Base-by-base conservation (phyloP, 2,113 vertebrate species). In the Petaurus breviceps region DNA sequence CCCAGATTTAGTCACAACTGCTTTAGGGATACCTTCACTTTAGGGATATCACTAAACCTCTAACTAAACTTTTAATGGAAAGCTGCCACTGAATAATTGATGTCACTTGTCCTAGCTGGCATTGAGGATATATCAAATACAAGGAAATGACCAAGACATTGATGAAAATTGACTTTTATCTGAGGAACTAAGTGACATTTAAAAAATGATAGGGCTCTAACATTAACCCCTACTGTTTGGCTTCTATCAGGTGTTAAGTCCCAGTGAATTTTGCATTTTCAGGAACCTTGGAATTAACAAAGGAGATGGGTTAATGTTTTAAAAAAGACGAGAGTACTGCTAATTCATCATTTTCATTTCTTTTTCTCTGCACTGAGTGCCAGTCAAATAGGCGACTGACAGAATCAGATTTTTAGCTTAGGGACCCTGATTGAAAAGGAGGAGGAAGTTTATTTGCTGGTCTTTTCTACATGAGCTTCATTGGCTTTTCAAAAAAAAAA, bases 121-220 rank as follows among this genome's bases (percentile, higher is more conserved):
- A 98, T 92, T 90, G 92, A 97, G 97, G 96, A 98, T 97, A 97
- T 97, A 98, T 97, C 96, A 93, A 96, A 96, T 97, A 94, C n/a
- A 91, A 98, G 97, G 98, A 98, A 97, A 98, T 97, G 97, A 97
- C 97, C 91, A 97, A 97, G 97, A 98, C 96, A 96, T 94, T 97
- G 97, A 98, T 98, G 97, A 98, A 97, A 97, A 98, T 96, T 96
- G 96, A 98, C 97, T 98, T 96, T 98, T 97, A 97, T 96, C 95
- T 1, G 89, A 97, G 97, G 96, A 98, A 98, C 95, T 96, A 97
- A 97, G 96, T 97, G 97, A 97, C 98, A 97, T 96, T 51, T 96
- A 97, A 43, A 43, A 97, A 96, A 97, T 91, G 95, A 97, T 55
- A 97, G 2, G 91, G 92, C 96, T 93, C 95, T 46, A 92, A 94